Conservation (phyloP, 2,113 vertebrate species). For the Pongo pygmaeus region DNA sequence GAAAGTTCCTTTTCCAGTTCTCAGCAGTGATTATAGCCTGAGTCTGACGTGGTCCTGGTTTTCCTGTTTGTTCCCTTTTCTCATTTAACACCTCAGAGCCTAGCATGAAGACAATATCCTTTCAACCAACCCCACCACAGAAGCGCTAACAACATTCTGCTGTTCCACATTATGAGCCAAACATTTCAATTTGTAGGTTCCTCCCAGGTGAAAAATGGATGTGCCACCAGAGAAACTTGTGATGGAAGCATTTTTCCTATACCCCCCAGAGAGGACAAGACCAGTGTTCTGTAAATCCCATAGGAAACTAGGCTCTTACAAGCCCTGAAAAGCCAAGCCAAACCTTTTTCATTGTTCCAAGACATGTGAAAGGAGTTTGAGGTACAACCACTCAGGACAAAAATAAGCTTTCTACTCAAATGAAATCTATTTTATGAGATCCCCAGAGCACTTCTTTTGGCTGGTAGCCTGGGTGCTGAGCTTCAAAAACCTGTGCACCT, state of each 20-base stretch:
- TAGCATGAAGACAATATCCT: neutral
- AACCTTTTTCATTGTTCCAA: neutral
- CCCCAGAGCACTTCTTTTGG: neutral
- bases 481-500: neutral
- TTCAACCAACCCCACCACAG: neutral
- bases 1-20: neutral
- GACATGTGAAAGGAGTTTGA: neutral
- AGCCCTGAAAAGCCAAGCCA: neutral
- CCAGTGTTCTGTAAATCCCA: neutral
- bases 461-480: neutral
- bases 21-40: neutral
- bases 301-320: neutral
- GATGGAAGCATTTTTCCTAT: neutral
- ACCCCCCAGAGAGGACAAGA: neutral
- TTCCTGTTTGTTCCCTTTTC: neutral
- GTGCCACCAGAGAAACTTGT: neutral
- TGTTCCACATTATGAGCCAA: neutral
- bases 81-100: neutral
- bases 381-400: neutral
- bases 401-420: slow-evolving; percentile 34
- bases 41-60: neutral
- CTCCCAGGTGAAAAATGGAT: neutral
- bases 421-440: slow-evolving; percentile 21
- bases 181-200: neutral
- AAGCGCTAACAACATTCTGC: neutral